Conservation (phyloP, 2,113 vertebrate genomes). For the Catharus bicknelli region DNA sequence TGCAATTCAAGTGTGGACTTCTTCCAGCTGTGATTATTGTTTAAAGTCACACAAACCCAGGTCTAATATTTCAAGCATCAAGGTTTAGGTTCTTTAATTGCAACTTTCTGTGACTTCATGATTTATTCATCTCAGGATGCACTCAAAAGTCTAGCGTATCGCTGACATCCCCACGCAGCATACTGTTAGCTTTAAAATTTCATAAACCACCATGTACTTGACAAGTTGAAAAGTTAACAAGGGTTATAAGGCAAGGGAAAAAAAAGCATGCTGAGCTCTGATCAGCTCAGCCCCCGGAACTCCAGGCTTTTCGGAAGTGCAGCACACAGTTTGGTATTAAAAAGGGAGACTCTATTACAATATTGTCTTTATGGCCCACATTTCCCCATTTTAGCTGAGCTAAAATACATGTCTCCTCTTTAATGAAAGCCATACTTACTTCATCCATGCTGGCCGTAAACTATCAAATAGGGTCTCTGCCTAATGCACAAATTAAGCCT, state of each 20-base stretch:
- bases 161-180: not conserved
- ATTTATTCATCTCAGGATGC: conserved; percentile 67
- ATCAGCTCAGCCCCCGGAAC: conserved; percentile 26
- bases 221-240: conserved; percentile 61
- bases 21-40: not conserved
- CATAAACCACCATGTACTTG: conserved; percentile 51
- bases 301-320: conserved; percentile 16
- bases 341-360: conserved; percentile 26
- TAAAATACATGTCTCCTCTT: conserved; percentile 10
- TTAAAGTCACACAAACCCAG: not conserved
- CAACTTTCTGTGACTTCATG: conserved; percentile 51
- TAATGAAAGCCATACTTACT: conserved; percentile 40
- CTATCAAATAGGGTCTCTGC: not conserved
- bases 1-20: not conserved
- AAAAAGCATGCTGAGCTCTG: conserved; percentile 3
- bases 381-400: conserved; percentile 15
- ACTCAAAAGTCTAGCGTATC: conserved; percentile 43
- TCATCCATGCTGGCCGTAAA: not conserved
- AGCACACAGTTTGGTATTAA: not conserved
- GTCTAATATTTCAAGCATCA: not conserved
- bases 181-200: conserved; percentile 65
- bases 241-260: conserved; percentile 19
- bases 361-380: conserved; percentile 30
- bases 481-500: not conserved
- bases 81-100: conserved; percentile 40